Percentiles rank a stretch among this genome's conserved stretches.
These are phyloP conservation scores for Melitaea athalia DNA, from an alignment of 2,888 invertebrate genomes.

Conservation along the genomic window DNA sequence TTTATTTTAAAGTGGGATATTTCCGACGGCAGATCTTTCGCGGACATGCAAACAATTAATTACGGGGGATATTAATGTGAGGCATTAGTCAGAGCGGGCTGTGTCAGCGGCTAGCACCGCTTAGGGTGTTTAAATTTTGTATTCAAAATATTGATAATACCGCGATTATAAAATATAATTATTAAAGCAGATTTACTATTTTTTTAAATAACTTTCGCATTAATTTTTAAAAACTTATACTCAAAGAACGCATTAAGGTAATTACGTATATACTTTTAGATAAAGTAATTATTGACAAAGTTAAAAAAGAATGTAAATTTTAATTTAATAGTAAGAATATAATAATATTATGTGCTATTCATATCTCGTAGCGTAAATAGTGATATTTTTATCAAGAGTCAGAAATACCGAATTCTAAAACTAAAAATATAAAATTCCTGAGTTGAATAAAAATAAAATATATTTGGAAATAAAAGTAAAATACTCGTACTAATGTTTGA, in stretches of 20 bases:
- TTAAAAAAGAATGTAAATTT: no score
- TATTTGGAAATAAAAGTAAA: conserved; percentile 1
- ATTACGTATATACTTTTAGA: no score
- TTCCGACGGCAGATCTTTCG: conserved; percentile 70
- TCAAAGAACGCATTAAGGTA: no score
- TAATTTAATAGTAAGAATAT: no score
- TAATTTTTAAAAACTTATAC: not conserved
- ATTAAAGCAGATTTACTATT: conserved; percentile 1
- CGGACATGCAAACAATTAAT: conserved; percentile 82
- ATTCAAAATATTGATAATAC: conserved; percentile 38
- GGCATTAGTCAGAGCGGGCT: conserved; percentile 75
- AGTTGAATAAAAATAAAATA: not conserved
- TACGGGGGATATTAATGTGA: conserved; percentile 79
- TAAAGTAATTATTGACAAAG: no score
- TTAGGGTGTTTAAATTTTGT: conserved; percentile 35
- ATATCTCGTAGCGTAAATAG: no score
- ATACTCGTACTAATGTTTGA: conserved; percentile 1
- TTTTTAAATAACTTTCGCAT: not conserved
- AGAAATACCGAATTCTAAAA: no score
- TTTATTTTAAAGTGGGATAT: conserved; percentile 69
- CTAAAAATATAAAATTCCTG: no score
- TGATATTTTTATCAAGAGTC: no score
- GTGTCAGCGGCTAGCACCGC: conserved; percentile 60
- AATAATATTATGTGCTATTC: no score
- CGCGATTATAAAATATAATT: conserved; percentile 25